Evolutionary conservation across 2,113 vertebrate species (phyloP).

Genomic region (Tapirus terrestris): DNA sequence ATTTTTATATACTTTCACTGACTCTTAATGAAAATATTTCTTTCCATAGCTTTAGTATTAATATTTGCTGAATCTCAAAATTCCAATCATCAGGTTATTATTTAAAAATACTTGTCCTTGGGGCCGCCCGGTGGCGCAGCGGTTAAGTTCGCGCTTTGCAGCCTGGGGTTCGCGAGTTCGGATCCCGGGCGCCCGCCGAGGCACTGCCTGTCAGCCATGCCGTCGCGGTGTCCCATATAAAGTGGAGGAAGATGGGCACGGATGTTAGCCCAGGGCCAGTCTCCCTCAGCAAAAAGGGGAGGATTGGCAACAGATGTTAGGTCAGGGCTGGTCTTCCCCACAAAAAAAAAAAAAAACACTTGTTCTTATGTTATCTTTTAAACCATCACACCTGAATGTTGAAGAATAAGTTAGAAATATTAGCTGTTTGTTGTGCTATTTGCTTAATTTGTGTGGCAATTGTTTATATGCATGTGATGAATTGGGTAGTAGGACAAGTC

Average conservation of each 20-base stretch:
- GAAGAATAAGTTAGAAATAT: neutral
- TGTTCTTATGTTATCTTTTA: neutral
- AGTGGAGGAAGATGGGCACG: too few species aligned
- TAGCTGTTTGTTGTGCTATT: neutral
- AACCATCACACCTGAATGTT: neutral
- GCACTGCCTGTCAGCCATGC: too few species aligned
- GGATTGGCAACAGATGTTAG: too few species aligned
- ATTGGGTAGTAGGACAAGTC: neutral
- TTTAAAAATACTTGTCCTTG: neutral
- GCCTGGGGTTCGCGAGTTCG: too few species aligned
- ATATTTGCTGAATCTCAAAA: neutral
- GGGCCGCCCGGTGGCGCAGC: too few species aligned
- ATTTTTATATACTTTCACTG: neutral
- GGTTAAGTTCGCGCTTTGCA: too few species aligned
- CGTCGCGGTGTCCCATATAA: too few species aligned
- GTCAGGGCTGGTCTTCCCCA: too few species aligned
- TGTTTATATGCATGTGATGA: neutral
- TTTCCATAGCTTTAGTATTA: neutral
- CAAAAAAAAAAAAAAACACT: too few species aligned
- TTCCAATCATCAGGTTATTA: neutral
- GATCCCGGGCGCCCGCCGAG: too few species aligned
- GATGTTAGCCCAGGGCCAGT: too few species aligned
- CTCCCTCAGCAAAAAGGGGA: too few species aligned
- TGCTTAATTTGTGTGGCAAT: neutral
- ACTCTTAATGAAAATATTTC: neutral